Percentiles rank a stretch among this genome's conserved stretches.
Evolutionary conservation across 1,140 invertebrate genomes (phyloP).

Genomic region (Oncopodura yosiiana): DNA sequence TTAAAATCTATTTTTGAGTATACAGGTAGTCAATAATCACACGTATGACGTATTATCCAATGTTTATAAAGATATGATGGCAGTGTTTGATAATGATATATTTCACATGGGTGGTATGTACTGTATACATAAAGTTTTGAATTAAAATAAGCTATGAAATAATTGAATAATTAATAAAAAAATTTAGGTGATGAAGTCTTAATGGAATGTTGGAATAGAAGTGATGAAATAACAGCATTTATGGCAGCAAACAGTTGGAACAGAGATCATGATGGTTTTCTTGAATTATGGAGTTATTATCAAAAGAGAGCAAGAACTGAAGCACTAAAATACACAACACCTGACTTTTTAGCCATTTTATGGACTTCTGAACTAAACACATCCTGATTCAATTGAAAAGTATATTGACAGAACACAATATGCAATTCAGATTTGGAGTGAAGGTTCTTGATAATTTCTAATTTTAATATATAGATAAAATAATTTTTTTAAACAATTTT

Average conservation of each 20-base stretch:
- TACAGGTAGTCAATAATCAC: slow-evolving; percentile 59
- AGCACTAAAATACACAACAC: slow-evolving; percentile 42
- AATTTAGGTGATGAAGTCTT: slow-evolving; percentile 39
- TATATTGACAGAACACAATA: slow-evolving; percentile 60
- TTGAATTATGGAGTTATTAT: slow-evolving; percentile 28
- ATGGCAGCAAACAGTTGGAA: slow-evolving; percentile 19
- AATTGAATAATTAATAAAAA: too few relatives aligned
- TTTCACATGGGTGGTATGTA: slow-evolving; percentile 39
- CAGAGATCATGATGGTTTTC: slow-evolving; percentile 28
- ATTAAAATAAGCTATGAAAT: too few relatives aligned
- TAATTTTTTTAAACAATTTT: slow-evolving; percentile 23
- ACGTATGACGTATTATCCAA: slow-evolving; percentile 39
- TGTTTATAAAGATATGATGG: slow-evolving; percentile 45
- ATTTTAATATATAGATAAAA: not conserved
- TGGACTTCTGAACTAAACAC: slow-evolving; percentile 72
- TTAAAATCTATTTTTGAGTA: too few relatives aligned
- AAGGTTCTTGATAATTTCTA: too few relatives aligned
- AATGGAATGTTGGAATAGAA: slow-evolving; percentile 36
- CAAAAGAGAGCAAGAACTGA: not conserved
- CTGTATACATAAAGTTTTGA: too few relatives aligned
- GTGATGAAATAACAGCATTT: slow-evolving; percentile 33
- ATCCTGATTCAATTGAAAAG: slow-evolving; percentile 51
- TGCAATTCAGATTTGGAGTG: slow-evolving; percentile 49
- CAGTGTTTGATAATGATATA: slow-evolving; percentile 17
- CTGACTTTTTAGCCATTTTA: slow-evolving; percentile 53